phyloP scores from a whole-genome alignment of 30 jellyfish, hydroid and myxozoan genomes.

The Hydra vulgaris region DNA sequence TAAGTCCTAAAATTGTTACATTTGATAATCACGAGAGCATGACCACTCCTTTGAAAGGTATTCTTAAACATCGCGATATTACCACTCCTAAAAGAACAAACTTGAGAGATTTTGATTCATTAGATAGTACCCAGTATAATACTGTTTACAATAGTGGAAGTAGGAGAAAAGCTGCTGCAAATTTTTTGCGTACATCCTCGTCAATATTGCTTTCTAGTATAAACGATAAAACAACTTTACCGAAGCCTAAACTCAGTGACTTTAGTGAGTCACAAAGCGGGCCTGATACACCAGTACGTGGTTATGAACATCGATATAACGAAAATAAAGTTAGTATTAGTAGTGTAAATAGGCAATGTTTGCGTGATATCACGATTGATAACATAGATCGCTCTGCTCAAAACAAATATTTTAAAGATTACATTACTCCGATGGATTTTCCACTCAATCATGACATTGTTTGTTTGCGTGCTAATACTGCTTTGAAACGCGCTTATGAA shows the following conservation, averaged over 20 bases:
- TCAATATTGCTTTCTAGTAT: neutral
- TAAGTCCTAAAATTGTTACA: neutral
- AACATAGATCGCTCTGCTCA: conserved; percentile 3
- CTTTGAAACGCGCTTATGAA: conserved; percentile 13
- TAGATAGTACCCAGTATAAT: conserved; percentile 13
- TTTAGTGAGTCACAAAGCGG: neutral
- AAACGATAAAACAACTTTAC: neutral
- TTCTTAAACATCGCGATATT: conserved; percentile 23
- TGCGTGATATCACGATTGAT: neutral
- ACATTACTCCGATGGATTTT: neutral
- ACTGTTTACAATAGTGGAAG: conserved; percentile 25
- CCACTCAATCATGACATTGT: conserved; percentile 16
- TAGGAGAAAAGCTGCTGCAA: neutral
- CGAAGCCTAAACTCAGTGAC: neutral
- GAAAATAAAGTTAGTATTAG: neutral
- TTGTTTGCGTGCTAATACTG: conserved; percentile 21
- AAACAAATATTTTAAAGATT: neutral
- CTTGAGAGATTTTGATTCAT: conserved; percentile 3
- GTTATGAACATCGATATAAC: neutral
- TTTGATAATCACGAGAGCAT: neutral
- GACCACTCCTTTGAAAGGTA: conserved; percentile 30
- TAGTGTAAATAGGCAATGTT: neutral
- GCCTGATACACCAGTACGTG: neutral
- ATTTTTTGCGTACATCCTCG: neutral
- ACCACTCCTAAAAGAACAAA: conserved; percentile 18